Evolutionary conservation across 35 echinoderm and acorn worm genomes (phyloP).

Genomic region (Eucidaris tribuloides): DNA sequence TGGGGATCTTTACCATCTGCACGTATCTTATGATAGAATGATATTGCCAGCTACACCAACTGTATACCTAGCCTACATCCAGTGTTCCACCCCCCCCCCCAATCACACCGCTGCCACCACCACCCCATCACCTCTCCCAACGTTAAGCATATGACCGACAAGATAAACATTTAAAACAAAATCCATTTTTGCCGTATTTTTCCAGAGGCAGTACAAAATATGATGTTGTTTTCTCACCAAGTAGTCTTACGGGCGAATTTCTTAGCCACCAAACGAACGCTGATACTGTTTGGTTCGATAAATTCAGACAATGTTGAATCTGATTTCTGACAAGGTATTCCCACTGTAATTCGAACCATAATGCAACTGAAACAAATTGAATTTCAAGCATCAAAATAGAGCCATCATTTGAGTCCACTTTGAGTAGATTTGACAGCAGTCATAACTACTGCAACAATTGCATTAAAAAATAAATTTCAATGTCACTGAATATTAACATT

Average conservation of each 20-base stretch:
- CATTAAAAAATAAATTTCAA: too few relatives aligned
- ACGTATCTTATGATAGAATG: neutral
- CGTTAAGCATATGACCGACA: neutral
- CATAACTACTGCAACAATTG: too few relatives aligned
- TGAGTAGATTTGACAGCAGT: too few relatives aligned
- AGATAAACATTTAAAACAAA: constrained; percentile 16
- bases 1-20: constrained; percentile 10
- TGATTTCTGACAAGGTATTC: constrained; percentile 10
- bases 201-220: constrained; percentile 31
- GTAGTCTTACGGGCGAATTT: constrained; percentile 24
- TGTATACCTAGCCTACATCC: neutral
- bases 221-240: constrained; percentile 21
- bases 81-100: neutral
- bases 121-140: neutral
- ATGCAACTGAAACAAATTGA: constrained; percentile 39
- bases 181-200: constrained; percentile 11
- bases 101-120: too few relatives aligned
- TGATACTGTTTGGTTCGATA: neutral
- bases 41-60: neutral
- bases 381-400: too few relatives aligned
- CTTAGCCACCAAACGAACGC: neutral
- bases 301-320: neutral
- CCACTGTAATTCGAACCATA: constrained; percentile 13
- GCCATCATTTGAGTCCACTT: too few relatives aligned
- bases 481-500: too few relatives aligned